These are phyloP conservation scores for Lontra canadensis DNA, from an alignment of 2,113 vertebrate species.

Conservation along the genomic window DNA sequence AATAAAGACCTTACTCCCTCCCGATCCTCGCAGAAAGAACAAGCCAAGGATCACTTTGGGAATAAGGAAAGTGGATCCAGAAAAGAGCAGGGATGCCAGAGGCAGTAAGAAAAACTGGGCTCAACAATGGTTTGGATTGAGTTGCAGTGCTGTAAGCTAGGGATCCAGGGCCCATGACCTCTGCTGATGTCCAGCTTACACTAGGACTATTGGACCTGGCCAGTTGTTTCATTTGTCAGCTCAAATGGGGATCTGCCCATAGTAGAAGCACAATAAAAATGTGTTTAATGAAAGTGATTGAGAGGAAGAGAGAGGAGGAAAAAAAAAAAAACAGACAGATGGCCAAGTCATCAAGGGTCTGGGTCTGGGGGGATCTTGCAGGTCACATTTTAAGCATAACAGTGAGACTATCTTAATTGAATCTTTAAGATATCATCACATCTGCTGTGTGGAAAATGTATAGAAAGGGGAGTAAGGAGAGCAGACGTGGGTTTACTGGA, in stretches of 20 bases:
- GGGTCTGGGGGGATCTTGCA: neutral
- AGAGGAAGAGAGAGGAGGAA: neutral
- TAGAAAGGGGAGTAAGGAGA: neutral
- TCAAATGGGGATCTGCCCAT: neutral
- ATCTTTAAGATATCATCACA: neutral
- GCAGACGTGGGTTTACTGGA: neutral
- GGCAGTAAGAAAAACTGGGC: neutral
- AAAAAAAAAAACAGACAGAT: neutral
- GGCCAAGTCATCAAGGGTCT: neutral
- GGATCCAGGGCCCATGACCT: rapidly evolving
- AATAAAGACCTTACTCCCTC: neutral
- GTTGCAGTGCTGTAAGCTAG: too few relatives aligned
- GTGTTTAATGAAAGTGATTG: neutral
- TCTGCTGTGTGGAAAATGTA: neutral
- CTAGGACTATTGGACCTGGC: too few relatives aligned
- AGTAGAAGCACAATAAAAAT: neutral
- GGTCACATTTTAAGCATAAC: neutral
- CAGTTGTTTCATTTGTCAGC: neutral
- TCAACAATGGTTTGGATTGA: too few relatives aligned
- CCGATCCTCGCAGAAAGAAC: neutral
- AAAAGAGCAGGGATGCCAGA: neutral
- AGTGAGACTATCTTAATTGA: neutral
- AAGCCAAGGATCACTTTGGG: neutral
- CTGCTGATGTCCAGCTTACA: neutral
- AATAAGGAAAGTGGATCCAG: neutral